Evolutionary conservation across 2,888 invertebrate genomes (phyloP), one percentile per base, ranked within the genome.

Genomic region (Agrotis clavis): DNA sequence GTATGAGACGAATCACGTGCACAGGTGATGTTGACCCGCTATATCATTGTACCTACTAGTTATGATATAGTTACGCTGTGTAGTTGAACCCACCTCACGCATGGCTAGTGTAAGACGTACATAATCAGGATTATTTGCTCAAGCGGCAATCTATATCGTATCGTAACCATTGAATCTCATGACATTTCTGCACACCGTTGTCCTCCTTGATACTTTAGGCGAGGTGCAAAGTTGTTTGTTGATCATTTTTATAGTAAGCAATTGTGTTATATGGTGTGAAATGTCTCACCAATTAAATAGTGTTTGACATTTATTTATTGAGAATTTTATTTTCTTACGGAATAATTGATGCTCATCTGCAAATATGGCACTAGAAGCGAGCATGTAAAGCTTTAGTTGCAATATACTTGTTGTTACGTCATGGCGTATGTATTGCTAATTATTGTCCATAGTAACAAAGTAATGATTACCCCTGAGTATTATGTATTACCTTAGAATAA

Each of bases 261-360:
- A 94, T 95, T 96, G 95, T 95, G 95, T 96, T 96, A 96, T 94
- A 91, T 83, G 94, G 95, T 95, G 96, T 94, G 92, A 90, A 92
- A 92, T 93, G 93, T 94, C 94, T 92, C 96, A 94, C 95, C 95
- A 86, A 89, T 92, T 92, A 88, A 92, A 95, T 95, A 95, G 95
- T 94, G 94, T 95, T 95, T 94, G 95, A 95, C 95, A 95, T 95
- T 96, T 94, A 95, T 96, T 96, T 96, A 96, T 96, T 96, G 95
- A 96, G 91, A 96, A 95, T 95, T 96, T 96, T 96, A 96, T 96
- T 96, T 96, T 95, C 95, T 93, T 96, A 96, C 94, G 93, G 90
- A 93, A 89, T 93, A 92, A 92, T 90, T 91, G 91, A 91, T 95
- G 95, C 90, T 92, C 96, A 95, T 96, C 96, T 96, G 96, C 96